Base-by-base conservation (phyloP, 2,797 vertebrate genomes). In the Sparus aurata region DNA sequence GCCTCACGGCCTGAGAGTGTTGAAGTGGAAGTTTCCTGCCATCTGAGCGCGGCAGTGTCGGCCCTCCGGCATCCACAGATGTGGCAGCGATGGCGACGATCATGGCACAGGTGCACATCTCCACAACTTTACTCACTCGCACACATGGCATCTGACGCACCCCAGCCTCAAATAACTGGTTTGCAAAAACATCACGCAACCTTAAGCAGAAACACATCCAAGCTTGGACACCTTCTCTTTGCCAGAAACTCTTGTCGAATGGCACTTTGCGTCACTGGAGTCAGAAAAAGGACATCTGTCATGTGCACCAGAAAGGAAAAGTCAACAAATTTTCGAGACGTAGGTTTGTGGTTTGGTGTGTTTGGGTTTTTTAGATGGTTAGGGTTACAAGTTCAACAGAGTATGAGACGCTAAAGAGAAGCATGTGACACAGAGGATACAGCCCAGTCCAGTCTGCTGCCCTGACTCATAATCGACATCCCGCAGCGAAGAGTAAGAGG, bases 401-500 rank as follows among this genome's bases (percentile, higher is more conserved):
- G 70, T 22, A 46, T 22, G 72, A 79, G 65, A 47, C 23, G 4
- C 43, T 69, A 20, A 34, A 74, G 66, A 65, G 60, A 74, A 61
- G 57, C 63, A 73, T 87, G 84, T 92, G 89, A 87, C 88, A 88
- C 83, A 76, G 83, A 93, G 84, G 89, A 93, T 84, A 85, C 81
- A 82, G 82, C 73, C 62, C 82, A 74, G 89, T 91, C 88, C 83
- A 80, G 91, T 93, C 91, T 92, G 81, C 68, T 23, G 43, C 71
- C 16, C 54, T 95, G 94, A 95, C 89, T 96, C 94, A 95, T 75
- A 45, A 49, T 79, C 79, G 45, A 83, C 79, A 65, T 88, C 93
- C 88, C 85, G 18, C 85, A 59, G 69, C 55, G 73, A 81, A 76
- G 86, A 87, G 82, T 87, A 83, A 85, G 83, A 82, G 80, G 73